A percentile compares a stretch with the other conserved stretches of the same genome.
Evolutionary conservation across 2,113 vertebrate genomes (phyloP).

Genomic region (Eclectus roratus): DNA sequence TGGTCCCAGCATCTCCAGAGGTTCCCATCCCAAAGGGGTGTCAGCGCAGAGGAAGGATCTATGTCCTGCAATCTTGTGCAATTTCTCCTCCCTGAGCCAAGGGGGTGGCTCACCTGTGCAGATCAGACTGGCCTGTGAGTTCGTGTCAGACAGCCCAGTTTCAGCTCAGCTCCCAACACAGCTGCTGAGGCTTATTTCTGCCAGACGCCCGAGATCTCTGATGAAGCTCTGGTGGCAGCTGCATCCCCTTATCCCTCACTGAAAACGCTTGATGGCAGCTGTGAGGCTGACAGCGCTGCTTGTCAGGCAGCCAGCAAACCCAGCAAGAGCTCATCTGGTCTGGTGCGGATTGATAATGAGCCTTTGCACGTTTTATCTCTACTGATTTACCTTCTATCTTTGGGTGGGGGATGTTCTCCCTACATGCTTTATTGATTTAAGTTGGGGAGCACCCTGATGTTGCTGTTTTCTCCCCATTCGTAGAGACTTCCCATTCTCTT

Average conservation of each 20-base stretch:
- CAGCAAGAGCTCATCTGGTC: not conserved
- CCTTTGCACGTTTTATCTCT: not conserved
- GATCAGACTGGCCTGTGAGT: rapidly evolving
- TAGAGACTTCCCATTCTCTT: not conserved
- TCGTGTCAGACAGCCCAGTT: rapidly evolving
- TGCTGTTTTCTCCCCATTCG: not conserved
- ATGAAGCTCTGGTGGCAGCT: not conserved
- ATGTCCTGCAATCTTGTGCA: not conserved
- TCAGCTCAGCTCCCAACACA: rapidly evolving
- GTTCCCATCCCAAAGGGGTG: not conserved
- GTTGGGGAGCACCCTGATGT: not conserved
- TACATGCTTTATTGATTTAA: not conserved
- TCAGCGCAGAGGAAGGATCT: rapidly evolving
- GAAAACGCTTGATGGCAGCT: not conserved
- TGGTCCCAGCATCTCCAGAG: not conserved
- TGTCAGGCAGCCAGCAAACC: not conserved
- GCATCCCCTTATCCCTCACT: not conserved
- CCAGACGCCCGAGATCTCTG: rapidly evolving
- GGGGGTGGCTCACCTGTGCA: not conserved
- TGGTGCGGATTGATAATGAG: not conserved
- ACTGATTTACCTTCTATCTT: not conserved
- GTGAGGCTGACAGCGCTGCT: rapidly evolving
- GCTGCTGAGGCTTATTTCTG: not conserved
- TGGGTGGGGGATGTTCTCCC: not conserved
- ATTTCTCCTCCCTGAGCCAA: rapidly evolving